Base-by-base conservation (phyloP, 2,888 invertebrate species). In the Odontocerum albicorne region DNA sequence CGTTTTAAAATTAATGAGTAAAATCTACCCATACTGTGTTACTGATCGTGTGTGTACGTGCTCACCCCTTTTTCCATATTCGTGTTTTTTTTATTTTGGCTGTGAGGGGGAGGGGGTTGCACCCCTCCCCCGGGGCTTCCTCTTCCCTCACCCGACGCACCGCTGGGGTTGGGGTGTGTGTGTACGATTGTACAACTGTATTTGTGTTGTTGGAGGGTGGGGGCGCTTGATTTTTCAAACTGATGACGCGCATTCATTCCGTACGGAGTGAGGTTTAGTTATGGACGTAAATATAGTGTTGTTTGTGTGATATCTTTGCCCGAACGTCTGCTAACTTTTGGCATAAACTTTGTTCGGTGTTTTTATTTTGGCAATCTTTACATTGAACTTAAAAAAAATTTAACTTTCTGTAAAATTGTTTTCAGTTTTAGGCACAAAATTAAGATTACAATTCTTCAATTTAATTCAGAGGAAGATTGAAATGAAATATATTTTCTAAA, bases 1-100 rank as follows among this genome's bases (percentile, higher is more conserved):
- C 77, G 77, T 77, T 78, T 78, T 78, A 78, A 78, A 78, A 78
- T 78, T 78, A 78, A 78, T 78, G 78, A 78, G 78, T 77, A 77
- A 77, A 78, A 77, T 77, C 71, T 73, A 77, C 77, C 75, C 76
- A 76, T 75, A 75, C 77, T 51, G 54, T 45, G 43, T 42, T 43
- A 19, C 36, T 31, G 39, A 55, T 53, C 49, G 56, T 54, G 55
- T 54, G 55, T 56, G 56, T 50, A 43, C 39, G 44, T 36, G 45
- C 47, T 60, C 60, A 53, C 57, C 60, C 59, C 60, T 49, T 55
- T 57, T 50, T 59, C 54, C 59, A 53, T 54, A 47, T 55, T 49
- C 55, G 53, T 63, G 45, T 57, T 60, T 57, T 55, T 57, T 57
- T 55, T 53, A 59, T 59, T 63, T 62, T 61, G 61, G 52, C 46